phyloP scores from a whole-genome alignment of 30 jellyfish, hydroid and myxozoan genomes.

The Aurelia aurita complex sp. Pacific region DNA sequence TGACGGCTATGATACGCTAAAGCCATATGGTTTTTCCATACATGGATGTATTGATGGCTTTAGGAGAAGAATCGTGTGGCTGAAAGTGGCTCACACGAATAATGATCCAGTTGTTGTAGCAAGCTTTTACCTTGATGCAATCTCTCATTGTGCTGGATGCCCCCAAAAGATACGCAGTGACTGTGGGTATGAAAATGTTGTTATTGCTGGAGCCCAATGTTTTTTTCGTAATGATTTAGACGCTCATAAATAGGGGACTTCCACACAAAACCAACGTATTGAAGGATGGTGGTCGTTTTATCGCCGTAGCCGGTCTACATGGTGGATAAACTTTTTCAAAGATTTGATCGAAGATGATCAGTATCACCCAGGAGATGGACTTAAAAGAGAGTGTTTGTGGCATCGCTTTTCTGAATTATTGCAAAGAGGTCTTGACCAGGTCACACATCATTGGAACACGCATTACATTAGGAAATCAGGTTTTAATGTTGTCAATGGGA shows the following conservation, averaged over 20 bases:
- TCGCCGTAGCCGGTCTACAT: constrained; percentile 17
- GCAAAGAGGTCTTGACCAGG: constrained; percentile 57
- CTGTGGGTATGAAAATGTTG: constrained; percentile 61
- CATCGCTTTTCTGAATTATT: constrained; percentile 25
- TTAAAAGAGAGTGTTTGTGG: constrained; percentile 45
- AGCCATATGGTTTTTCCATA: no score
- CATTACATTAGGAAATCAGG: constrained; percentile 27
- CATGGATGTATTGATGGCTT: no score
- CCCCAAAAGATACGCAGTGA: constrained; percentile 54
- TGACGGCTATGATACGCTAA: no score
- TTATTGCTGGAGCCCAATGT: constrained; percentile 56
- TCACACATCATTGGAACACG: constrained; percentile 61
- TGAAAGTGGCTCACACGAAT: constrained; percentile 55
- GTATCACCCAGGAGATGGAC: constrained; percentile 27
- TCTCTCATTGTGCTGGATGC: constrained; percentile 38
- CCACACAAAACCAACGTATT: constrained; percentile 69
- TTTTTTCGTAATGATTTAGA: constrained; percentile 38
- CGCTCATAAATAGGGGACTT: constrained; percentile 57
- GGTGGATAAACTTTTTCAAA: constrained; percentile 65
- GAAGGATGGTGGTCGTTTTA: constrained; percentile 63
- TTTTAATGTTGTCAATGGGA: constrained; percentile 29
- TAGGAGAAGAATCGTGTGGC: constrained; percentile 61
- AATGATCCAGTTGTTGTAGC: constrained; percentile 34
- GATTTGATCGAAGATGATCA: constrained; percentile 26
- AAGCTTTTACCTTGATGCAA: constrained; percentile 22